Evolutionary conservation across 2,113 vertebrate genomes (phyloP), one percentile per base, ranked within the genome.

Genomic region (Ia io): DNA sequence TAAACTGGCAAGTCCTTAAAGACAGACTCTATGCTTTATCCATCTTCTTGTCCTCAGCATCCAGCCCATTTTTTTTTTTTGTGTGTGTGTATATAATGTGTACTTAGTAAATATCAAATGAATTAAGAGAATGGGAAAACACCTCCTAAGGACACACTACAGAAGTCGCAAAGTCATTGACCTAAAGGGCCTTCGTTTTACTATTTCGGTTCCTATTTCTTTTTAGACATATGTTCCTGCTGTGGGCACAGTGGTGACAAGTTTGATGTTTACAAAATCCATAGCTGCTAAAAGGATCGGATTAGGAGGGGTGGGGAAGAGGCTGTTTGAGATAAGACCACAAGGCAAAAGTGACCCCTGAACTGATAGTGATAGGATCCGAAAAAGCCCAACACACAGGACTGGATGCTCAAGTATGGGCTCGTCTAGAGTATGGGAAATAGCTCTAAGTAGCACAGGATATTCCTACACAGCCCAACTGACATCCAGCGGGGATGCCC

Each of bases 21-120:
- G 30, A 4, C 25, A 89, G 30, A 4, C 1, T 16, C 32, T 80
- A n/a, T 23, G 12, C 7, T 78, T 92, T 59, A 61, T 42, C 37
- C 22, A 87, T n/a, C 6, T 51, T 95, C 92, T 77, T 88, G 32
- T 70, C 22, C 30, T 91, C 17, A 84, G 71, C 23, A 92, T 59
- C 32, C 87, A 91, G 76, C 0, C 10, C 20, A 49, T n/a, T 56
- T 56, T 14, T 32, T 32, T 65, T 65, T 32, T 78, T 83, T 28
- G 7, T n/a, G n/a, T n/a, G n/a, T n/a, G n/a, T n/a, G 7, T 37
- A 56, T 13, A 32, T 65, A 87, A 17, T 0, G 44, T 22, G 4
- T 37, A 25, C 6, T 94, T 56, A 85, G 16, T 87, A 61, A 49
- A 49, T 79, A 20, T 76, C 79, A 76, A 77, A 44, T 22, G 13